Evolutionary conservation across 2,113 vertebrate species (phyloP).

Genomic region (Stigmatopora argus): DNA sequence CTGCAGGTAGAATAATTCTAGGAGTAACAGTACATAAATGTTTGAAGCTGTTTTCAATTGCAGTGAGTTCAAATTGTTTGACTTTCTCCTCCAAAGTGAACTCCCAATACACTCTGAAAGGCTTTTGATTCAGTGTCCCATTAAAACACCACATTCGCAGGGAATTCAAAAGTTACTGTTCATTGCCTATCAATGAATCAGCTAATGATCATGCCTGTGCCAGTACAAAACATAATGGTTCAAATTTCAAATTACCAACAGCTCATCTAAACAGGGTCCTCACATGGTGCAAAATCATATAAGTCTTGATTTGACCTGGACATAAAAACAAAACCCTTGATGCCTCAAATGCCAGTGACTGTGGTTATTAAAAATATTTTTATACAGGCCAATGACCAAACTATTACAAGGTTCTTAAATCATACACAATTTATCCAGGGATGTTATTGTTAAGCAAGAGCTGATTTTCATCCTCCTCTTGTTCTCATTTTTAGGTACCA

Average conservation of each 20-base stretch:
- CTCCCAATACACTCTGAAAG: conserved; percentile 2
- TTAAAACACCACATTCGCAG: too few relatives aligned
- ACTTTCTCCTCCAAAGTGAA: conserved; percentile 9
- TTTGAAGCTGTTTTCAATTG: conserved; percentile 23
- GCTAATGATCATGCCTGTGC: too few relatives aligned
- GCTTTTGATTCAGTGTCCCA: not conserved
- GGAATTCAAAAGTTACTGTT: too few relatives aligned
- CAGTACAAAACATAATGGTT: too few relatives aligned
- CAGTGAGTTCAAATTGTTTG: conserved; percentile 23
- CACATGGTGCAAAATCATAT: too few relatives aligned
- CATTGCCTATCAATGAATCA: too few relatives aligned
- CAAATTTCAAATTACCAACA: too few relatives aligned
- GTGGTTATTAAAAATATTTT: not conserved
- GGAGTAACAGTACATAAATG: conserved; percentile 20
- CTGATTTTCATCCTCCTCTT: not conserved
- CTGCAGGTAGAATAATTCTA: conserved; percentile 17
- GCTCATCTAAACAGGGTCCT: too few relatives aligned
- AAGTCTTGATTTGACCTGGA: too few relatives aligned
- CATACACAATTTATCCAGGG: not conserved
- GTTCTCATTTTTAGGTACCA: conserved; percentile 42
- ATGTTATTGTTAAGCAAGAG: not conserved
- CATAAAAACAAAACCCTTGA: not conserved
- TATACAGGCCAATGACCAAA: not conserved
- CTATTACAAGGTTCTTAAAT: not conserved
- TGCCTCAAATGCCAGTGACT: not conserved